phyloP scores from a whole-genome alignment of 1,140 invertebrate species.

The Lepeophtheirus salmonis region DNA sequence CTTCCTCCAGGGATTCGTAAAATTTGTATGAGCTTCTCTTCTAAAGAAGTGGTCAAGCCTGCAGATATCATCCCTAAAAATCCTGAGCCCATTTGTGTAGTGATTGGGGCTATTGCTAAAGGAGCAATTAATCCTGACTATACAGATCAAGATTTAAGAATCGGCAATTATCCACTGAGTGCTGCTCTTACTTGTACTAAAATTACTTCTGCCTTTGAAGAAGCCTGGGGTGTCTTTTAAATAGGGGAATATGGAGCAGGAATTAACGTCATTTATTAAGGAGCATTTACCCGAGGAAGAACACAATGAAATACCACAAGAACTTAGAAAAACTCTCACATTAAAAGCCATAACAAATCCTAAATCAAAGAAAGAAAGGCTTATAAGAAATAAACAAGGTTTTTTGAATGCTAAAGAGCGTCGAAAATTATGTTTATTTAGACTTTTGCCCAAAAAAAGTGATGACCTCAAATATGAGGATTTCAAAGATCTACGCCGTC shows the following conservation, averaged over 20 bases:
- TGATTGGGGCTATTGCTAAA: constrained; percentile 92
- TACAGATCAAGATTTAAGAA: constrained; percentile 68
- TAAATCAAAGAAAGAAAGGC: not conserved
- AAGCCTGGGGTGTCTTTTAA: constrained; percentile 70
- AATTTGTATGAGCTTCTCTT: constrained; percentile 70
- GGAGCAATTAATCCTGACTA: constrained; percentile 55
- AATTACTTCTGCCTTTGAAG: constrained; percentile 90
- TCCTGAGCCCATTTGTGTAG: constrained; percentile 62
- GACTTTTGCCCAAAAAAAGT: not conserved
- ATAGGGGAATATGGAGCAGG: not conserved
- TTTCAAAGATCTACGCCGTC: not conserved
- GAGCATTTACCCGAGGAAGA: not conserved
- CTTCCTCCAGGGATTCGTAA: constrained; percentile 86
- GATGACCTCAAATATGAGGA: not conserved
- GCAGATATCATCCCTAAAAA: constrained; percentile 51
- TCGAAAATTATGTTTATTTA: not conserved
- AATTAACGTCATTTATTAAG: not conserved
- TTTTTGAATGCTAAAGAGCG: not conserved
- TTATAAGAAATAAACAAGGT: not conserved
- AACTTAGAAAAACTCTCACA: constrained; percentile 8
- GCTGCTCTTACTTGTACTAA: constrained; percentile 89
- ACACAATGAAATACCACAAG: not conserved
- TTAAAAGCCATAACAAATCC: not conserved
- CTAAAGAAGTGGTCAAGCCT: constrained; percentile 52
- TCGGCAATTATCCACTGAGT: constrained; percentile 88